Base-by-base conservation (phyloP, 2,888 invertebrate genomes). In the Athalia cordata region DNA sequence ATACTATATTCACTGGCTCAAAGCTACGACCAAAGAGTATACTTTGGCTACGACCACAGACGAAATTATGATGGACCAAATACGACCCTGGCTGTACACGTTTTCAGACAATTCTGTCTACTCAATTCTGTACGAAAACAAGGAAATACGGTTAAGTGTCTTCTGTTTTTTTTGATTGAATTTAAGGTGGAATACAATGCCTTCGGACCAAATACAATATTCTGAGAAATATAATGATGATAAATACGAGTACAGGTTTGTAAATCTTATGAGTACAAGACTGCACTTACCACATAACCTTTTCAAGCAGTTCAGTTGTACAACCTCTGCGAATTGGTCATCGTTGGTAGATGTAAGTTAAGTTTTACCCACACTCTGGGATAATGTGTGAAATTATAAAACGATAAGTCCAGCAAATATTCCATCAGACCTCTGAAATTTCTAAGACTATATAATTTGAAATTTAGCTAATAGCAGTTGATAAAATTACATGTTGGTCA, bases 191-290 rank as follows among this genome's bases (percentile, higher is more conserved):
- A 79, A 79, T 11, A 88, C 84, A 85, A 94, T 95, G 95, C 94
- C 96, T 3, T 93, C 93, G 59, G 95, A 96, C 87, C 94, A 96
- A 89, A 97, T 98, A 86, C 97, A 96, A 86, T 98, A 98, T 90
- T 98, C 97, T 0, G 97, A 97, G 87, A 96, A 97, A 89, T 98
- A 98, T 87, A 93, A 92, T 81, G 98, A 98, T 90, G 95, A 95
- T 83, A 92, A 93, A 72, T 98, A 94, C 88, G 98, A 98, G 89
- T 98, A 98, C 91, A 95, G 96, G 96, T 96, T 90, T 89, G 87
- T 80, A 49, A 66, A 57, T 79, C 72, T 78, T 61, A 77, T 78
- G 79, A 67, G 8, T 70, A 9, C n/a, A 15, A 8, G 59, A 45
- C n/a, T 50, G 52, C 15, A 5, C 15, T 8, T 6, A 11, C 15